A percentile compares a stretch with the other conserved stretches of the same genome.
These are phyloP conservation scores for Parnassius smintheus DNA, from an alignment of 2,888 invertebrate species.

Conservation along the genomic window DNA sequence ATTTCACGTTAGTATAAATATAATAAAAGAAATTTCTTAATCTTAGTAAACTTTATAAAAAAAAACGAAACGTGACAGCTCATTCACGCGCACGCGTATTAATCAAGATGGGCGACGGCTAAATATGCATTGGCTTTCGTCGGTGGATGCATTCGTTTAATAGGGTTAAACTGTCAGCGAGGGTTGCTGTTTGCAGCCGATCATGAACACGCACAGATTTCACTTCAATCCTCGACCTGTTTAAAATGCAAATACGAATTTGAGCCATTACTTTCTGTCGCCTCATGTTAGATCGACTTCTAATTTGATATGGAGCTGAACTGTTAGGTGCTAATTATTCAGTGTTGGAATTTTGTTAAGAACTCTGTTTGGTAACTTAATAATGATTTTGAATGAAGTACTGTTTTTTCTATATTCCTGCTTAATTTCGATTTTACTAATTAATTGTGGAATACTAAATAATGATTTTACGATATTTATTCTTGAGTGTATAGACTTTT, in stretches of 20 bases:
- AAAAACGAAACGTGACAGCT: conserved; percentile 1
- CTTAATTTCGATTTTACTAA: too few species aligned
- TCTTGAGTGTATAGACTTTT: too few species aligned
- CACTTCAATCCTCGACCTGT: conserved; percentile 43
- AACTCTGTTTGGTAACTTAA: too few species aligned
- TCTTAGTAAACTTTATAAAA: not conserved
- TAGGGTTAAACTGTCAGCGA: conserved; percentile 39
- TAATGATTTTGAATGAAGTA: too few species aligned
- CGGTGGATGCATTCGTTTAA: conserved; percentile 29
- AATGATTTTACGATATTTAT: too few species aligned
- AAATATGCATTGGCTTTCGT: conserved; percentile 34
- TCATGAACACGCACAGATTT: conserved; percentile 38
- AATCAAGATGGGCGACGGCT: conserved; percentile 25
- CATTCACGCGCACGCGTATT: conserved; percentile 19
- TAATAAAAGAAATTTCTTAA: too few species aligned
- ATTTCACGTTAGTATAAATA: too few species aligned
- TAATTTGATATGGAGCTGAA: conserved; percentile 12
- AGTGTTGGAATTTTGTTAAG: conserved; percentile 1
- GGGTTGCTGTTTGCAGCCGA: conserved; percentile 31
- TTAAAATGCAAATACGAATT: conserved; percentile 52
- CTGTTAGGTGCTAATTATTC: not conserved
- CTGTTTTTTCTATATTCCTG: too few species aligned
- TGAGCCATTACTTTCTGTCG: conserved; percentile 31
- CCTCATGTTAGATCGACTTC: conserved; percentile 25
- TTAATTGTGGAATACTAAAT: too few species aligned